Evolutionary conservation across 2,888 invertebrate genomes (phyloP), one percentile per base, ranked within the genome.

Genomic region (Andrena flavipes): DNA sequence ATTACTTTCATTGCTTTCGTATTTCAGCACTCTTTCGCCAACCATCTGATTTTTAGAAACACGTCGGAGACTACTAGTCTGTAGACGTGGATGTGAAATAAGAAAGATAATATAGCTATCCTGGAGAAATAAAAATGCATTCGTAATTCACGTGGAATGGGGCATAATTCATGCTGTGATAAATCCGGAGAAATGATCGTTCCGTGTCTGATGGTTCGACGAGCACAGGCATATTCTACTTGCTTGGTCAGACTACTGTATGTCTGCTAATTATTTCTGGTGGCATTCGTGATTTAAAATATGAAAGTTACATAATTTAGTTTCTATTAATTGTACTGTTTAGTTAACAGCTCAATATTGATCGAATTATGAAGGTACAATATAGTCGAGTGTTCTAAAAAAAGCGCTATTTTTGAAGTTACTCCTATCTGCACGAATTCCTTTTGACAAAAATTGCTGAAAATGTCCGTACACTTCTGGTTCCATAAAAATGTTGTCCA

Each of bases 11-110:
- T 54, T 54, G 6, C 20, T n/a, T 23, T 8, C 20, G 26, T 54
- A 42, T 54, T 63, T 63, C 42, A 51, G 6, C 23, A 29, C 4
- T 20, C 33, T 6, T 30, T 54, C 35, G 26, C 26, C 48, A 48
- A 30, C 59, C 49, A 60, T 35, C 16, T 49, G 68, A 33, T 51
- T 68, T 62, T 29, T 62, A 26, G 16, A 7, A 48, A 33, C 30
- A 3, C 35, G 33, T 13, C 6, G 42, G 29, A 73, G 8, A 70
- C 2, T 70, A 30, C 2, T 13, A 20, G n/a, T 23, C 10, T 2
- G 2, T 8, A 16, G 16, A 7, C 26, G n/a, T 16, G 42, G 16
- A 16, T 42, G 16, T 42, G 42, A 5, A 16, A 4, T 4, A 26
- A 26, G 23, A 35, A 56, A 26, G 23, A 8, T 30, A 16, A 23